Percentiles rank a stretch among this genome's conserved stretches.
phyloP scores from a whole-genome alignment of 1,140 invertebrate species.

The Leptopilina clavipes region DNA sequence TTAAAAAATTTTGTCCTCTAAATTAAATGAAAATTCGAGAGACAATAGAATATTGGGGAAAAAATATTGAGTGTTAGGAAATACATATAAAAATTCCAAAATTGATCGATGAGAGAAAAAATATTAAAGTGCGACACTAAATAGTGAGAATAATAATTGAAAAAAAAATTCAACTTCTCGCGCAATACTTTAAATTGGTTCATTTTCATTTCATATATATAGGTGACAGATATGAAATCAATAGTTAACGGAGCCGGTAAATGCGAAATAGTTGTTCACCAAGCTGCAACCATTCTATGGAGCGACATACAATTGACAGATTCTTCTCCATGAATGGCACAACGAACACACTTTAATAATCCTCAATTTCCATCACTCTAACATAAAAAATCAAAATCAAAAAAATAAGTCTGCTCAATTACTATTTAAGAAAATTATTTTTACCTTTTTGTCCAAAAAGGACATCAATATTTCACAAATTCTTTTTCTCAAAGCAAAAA shows the following conservation, averaged over 20 bases:
- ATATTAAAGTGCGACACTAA: not conserved
- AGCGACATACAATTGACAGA: not conserved
- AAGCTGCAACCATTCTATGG: slow-evolving; percentile 27
- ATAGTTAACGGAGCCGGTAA: slow-evolving; percentile 56
- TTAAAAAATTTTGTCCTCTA: no score
- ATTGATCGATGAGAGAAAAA: not conserved
- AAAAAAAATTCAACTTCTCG: not conserved
- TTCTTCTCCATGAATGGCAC: slow-evolving; percentile 18
- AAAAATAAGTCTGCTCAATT: not conserved
- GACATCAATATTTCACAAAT: no score
- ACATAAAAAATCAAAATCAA: not conserved
- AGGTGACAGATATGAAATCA: slow-evolving; percentile 53
- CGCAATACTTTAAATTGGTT: not conserved
- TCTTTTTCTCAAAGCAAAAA: no score
- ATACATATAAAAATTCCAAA: no score
- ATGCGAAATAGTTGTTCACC: slow-evolving; percentile 42
- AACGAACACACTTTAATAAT: not conserved
- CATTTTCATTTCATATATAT: slow-evolving; percentile 35
- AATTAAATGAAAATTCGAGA: no score
- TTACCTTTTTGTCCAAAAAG: no score
- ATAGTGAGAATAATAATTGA: not conserved
- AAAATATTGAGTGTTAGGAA: no score
- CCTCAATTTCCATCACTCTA: not conserved
- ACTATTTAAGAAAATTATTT: no score
- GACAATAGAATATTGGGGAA: no score